These are phyloP conservation scores for Cantharis lateralis DNA, from an alignment of 2,888 invertebrate species.

Conservation along the genomic window DNA sequence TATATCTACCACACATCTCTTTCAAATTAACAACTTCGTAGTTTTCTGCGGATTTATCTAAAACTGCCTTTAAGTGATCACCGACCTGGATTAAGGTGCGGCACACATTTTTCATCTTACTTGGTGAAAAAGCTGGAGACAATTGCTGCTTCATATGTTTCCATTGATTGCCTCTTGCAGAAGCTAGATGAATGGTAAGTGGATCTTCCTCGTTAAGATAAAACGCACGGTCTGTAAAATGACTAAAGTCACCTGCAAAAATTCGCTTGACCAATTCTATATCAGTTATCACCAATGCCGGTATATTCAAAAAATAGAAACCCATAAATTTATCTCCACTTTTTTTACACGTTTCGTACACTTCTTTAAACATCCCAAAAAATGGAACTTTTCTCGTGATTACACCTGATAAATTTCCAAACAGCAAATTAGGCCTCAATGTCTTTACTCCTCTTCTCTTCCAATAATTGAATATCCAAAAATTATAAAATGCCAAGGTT, in stretches of 20 bases:
- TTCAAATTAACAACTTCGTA: constrained; percentile 34
- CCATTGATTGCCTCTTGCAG: constrained; percentile 57
- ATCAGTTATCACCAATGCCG: constrained; percentile 37
- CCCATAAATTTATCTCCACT: constrained; percentile 2
- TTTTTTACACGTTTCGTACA: constrained; percentile 4
- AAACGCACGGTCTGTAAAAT: constrained; percentile 55
- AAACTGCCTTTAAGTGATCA: constrained; percentile 36
- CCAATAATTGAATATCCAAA: background rate
- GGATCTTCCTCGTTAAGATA: constrained; percentile 53
- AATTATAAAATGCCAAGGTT: background rate
- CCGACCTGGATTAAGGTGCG: constrained; percentile 52
- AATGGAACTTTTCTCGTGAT: background rate
- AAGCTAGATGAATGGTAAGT: constrained; percentile 49
- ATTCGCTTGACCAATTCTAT: constrained; percentile 53
- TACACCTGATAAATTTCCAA: background rate
- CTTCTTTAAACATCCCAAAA: background rate
- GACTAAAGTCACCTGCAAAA: constrained; percentile 53
- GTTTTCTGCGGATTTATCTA: constrained; percentile 26
- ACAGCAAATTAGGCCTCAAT: background rate
- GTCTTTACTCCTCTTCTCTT: background rate
- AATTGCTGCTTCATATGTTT: constrained; percentile 56
- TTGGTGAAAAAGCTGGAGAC: constrained; percentile 58
- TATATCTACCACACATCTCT: constrained; percentile 44
- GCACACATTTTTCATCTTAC: constrained; percentile 58
- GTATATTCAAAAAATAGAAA: constrained; percentile 18